Evolutionary conservation across 2,797 vertebrate genomes (phyloP).

Genomic region (Ptychobarbus kaznakovi): DNA sequence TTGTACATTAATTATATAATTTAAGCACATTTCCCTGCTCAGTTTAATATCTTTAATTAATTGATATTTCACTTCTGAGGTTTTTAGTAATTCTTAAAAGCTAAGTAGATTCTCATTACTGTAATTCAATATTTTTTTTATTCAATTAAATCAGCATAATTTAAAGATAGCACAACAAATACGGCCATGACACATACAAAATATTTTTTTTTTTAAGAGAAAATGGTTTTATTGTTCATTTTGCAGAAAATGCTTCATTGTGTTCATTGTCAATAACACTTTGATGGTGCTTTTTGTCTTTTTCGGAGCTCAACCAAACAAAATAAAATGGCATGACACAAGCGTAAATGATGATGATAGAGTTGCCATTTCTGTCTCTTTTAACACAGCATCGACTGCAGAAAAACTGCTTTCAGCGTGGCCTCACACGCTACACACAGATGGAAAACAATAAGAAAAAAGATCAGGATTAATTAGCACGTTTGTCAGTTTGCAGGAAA

Average conservation of each 20-base stretch:
- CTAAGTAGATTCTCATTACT: background rate
- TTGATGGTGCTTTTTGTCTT: too few species aligned
- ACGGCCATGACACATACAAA: too few species aligned
- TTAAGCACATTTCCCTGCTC: background rate
- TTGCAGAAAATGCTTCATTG: too few species aligned
- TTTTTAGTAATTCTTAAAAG: background rate
- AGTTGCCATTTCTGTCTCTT: background rate
- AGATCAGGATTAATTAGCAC: constrained; percentile 58
- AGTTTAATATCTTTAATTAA: background rate
- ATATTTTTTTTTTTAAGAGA: background rate
- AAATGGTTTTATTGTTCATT: background rate
- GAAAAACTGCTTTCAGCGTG: constrained; percentile 22
- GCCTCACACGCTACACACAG: constrained; percentile 27
- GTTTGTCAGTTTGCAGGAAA: constrained; percentile 82
- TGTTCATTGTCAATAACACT: too few species aligned
- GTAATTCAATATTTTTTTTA: too few species aligned
- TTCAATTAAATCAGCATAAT: too few species aligned
- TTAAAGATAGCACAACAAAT: too few species aligned
- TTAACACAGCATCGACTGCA: constrained; percentile 2
- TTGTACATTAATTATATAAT: background rate
- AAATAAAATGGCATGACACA: background rate
- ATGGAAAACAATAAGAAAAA: constrained; percentile 60
- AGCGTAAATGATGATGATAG: background rate
- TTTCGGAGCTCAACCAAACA: too few species aligned
- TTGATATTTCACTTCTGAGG: background rate